These are phyloP conservation scores for Caenorhabditis remanei DNA, from an alignment of 1,140 invertebrate species.

Conservation along the genomic window DNA sequence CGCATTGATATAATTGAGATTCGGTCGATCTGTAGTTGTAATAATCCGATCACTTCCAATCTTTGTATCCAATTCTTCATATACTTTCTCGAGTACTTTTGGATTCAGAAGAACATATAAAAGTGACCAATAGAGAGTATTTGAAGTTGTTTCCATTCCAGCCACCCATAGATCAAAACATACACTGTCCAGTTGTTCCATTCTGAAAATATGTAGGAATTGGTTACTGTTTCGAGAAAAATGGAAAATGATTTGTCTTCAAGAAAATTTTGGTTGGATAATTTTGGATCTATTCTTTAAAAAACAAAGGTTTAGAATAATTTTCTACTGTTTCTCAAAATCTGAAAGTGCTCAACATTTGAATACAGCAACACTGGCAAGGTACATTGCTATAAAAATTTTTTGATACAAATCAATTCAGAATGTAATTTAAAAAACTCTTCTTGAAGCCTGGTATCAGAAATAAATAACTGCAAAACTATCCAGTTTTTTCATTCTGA, in stretches of 20 bases:
- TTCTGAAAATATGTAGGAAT: constrained; percentile 53
- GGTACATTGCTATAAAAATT: no score
- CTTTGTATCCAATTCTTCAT: constrained; percentile 22
- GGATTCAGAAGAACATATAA: constrained; percentile 52
- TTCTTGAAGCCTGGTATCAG: no score
- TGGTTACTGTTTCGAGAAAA: not conserved
- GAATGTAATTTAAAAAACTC: no score
- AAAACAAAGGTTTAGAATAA: no score
- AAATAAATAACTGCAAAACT: no score
- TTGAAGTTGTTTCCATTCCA: constrained; percentile 62
- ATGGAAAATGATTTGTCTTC: not conserved
- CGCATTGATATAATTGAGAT: constrained; percentile 47
- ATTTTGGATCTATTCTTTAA: no score
- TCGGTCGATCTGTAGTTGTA: constrained; percentile 1
- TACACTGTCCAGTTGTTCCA: constrained; percentile 55
- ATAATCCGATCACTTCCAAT: constrained; percentile 55
- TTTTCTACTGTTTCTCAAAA: not conserved
- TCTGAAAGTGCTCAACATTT: no score
- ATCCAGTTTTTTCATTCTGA: constrained; percentile 55
- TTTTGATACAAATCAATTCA: no score
- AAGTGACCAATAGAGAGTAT: constrained; percentile 60
- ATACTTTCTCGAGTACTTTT: constrained; percentile 37
- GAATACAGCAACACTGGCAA: no score
- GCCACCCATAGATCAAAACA: constrained; percentile 60
- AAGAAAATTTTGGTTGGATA: no score